A percentile compares a stretch with the other conserved stretches of the same genome.
These are phyloP conservation scores for Nesoenas mayeri DNA, from an alignment of 2,113 vertebrate genomes.

Conservation along the genomic window DNA sequence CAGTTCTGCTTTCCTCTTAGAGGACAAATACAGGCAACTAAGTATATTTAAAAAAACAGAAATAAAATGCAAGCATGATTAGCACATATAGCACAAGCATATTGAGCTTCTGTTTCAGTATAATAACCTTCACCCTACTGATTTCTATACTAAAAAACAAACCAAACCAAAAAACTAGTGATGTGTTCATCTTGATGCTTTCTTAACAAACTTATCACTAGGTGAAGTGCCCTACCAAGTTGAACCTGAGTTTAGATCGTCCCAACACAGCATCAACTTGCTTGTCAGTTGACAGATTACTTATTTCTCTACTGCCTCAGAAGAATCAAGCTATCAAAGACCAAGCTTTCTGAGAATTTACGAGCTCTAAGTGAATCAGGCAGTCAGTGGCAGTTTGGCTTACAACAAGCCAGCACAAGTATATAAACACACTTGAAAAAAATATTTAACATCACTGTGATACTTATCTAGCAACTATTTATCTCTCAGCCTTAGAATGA, in stretches of 20 bases:
- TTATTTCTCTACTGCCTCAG: background rate
- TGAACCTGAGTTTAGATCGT: background rate
- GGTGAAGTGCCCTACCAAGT: background rate
- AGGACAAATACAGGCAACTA: background rate
- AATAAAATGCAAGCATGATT: background rate
- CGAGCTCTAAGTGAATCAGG: background rate
- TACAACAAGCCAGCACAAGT: background rate
- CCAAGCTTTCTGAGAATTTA: background rate
- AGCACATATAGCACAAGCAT: background rate
- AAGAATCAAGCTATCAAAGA: background rate
- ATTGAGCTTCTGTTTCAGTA: fast-evolving
- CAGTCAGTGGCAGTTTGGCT: background rate
- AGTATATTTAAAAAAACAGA: background rate
- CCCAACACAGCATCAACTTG: background rate
- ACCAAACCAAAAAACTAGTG: too few relatives aligned
- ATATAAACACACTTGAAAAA: background rate
- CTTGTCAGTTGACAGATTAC: background rate
- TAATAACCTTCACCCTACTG: background rate
- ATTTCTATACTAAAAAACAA: background rate
- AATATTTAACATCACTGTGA: background rate
- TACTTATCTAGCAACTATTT: background rate
- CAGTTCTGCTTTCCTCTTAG: background rate
- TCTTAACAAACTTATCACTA: background rate
- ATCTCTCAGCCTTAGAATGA: background rate
- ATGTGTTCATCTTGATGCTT: background rate